These are phyloP conservation scores for Achroia grisella DNA, from an alignment of 1,140 invertebrate species.

Conservation along the genomic window DNA sequence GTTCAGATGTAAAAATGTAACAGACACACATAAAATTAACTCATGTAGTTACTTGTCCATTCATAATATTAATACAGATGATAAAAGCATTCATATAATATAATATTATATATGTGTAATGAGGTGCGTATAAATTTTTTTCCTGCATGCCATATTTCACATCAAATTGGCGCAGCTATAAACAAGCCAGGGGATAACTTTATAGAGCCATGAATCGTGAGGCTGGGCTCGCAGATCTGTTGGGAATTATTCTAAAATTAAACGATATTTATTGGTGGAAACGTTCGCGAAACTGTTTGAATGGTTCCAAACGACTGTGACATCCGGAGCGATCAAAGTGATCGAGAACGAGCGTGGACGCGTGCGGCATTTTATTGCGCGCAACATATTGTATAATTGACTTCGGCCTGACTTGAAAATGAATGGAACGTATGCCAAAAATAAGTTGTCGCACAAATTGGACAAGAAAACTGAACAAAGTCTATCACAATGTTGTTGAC, in stretches of 20 bases:
- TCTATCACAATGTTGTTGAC: no score
- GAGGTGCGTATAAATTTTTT: no score
- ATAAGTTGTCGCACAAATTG: slow-evolving; percentile 5
- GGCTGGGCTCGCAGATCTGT: slow-evolving; percentile 16
- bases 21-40: no score
- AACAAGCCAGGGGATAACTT: slow-evolving; percentile 24
- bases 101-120: no score
- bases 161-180: slow-evolving; percentile 14
- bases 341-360: slow-evolving; percentile 41
- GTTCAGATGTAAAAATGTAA: no score
- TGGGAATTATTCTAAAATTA: slow-evolving; percentile 48
- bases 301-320: slow-evolving; percentile 26
- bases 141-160: slow-evolving; percentile 2
- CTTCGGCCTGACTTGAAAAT: slow-evolving; percentile 21
- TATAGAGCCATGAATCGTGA: slow-evolving; percentile 28
- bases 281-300: slow-evolving; percentile 25
- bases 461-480: no score
- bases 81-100: no score
- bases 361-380: slow-evolving; percentile 38
- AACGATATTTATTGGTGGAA: slow-evolving; percentile 30
- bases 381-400: slow-evolving; percentile 49
- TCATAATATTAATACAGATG: no score
- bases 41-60: no score
- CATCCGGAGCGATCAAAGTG: slow-evolving; percentile 55
- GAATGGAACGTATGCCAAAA: slow-evolving; percentile 11